A percentile compares a stretch with the other conserved stretches of the same genome.
Evolutionary conservation across 1,140 invertebrate genomes (phyloP).

Genomic region (Drosophila melanica): DNA sequence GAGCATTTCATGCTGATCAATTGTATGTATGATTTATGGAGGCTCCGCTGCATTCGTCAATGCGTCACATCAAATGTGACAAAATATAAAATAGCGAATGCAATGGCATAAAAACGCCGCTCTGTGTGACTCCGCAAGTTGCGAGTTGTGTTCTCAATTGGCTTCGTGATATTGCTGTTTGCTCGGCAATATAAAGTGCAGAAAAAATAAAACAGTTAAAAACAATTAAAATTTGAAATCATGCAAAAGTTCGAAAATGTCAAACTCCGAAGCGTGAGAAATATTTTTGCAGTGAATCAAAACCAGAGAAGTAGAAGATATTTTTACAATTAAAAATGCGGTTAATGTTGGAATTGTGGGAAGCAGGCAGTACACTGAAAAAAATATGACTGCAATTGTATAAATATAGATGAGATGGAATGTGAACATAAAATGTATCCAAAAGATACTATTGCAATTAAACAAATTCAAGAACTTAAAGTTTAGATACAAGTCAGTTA

Average conservation of each 20-base stretch:
- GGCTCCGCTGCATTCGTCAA: neutral
- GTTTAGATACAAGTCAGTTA: neutral
- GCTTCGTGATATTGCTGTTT: conserved; percentile 9
- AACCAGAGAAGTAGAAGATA: conserved; percentile 71
- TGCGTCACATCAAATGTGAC: neutral
- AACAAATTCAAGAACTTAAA: no score
- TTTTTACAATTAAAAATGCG: conserved; percentile 77
- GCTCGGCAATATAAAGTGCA: conserved; percentile 25
- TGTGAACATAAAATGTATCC: neutral
- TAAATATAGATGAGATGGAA: no score
- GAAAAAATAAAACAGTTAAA: conserved; percentile 77
- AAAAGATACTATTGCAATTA: neutral
- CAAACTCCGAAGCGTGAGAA: conserved; percentile 83
- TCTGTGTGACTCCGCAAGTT: conserved; percentile 10
- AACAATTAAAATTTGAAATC: conserved; percentile 83
- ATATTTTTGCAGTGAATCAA: conserved; percentile 78
- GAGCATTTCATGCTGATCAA: no score
- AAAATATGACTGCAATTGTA: conserved; percentile 17
- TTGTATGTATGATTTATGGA: neutral
- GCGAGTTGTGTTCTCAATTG: conserved; percentile 36
- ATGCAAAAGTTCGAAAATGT: conserved; percentile 84
- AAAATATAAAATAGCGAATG: neutral
- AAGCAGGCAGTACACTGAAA: conserved; percentile 49
- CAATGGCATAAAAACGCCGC: neutral
- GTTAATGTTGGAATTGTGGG: conserved; percentile 60